A percentile compares a stretch with the other conserved stretches of the same genome.
These are phyloP conservation scores for Catocala sponsa DNA, from an alignment of 2,888 invertebrate species.

Conservation along the genomic window DNA sequence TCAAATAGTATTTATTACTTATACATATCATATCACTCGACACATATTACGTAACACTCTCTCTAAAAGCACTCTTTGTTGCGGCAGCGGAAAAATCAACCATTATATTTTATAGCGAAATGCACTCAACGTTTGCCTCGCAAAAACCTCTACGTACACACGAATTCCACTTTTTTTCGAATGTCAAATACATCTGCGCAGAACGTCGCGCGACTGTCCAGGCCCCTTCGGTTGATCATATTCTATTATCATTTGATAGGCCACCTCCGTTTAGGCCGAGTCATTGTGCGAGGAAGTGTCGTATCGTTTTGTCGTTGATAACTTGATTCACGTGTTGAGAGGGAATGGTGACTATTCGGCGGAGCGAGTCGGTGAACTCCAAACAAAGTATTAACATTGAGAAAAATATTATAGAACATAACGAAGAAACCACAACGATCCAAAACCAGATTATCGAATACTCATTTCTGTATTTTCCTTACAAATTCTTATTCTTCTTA, in stretches of 20 bases:
- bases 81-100: slow-evolving; percentile 52
- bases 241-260: slow-evolving; percentile 84
- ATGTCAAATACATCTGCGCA: slow-evolving; percentile 70
- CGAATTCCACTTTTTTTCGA: slow-evolving; percentile 38
- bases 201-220: slow-evolving; percentile 71
- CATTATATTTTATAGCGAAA: slow-evolving; percentile 67
- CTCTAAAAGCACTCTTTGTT: slow-evolving; percentile 54
- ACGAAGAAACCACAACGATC: neutral
- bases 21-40: slow-evolving; percentile 52
- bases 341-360: slow-evolving; percentile 44
- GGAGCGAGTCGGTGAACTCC: slow-evolving; percentile 64
- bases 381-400: slow-evolving; percentile 9
- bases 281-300: slow-evolving; percentile 69
- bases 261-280: slow-evolving; percentile 81
- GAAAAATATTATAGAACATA: slow-evolving; percentile 1
- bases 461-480: slow-evolving; percentile 3
- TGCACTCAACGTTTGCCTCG: slow-evolving; percentile 57
- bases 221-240: slow-evolving; percentile 78
- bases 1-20: slow-evolving; percentile 38
- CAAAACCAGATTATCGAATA: neutral
- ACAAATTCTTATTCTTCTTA: slow-evolving; percentile 4
- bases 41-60: slow-evolving; percentile 55
- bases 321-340: slow-evolving; percentile 47
- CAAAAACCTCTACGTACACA: slow-evolving; percentile 26
- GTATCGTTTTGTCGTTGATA: slow-evolving; percentile 59